phyloP scores from a whole-genome alignment of 53 echinoderm and acorn worm species.

The Holothuria leucospilota region DNA sequence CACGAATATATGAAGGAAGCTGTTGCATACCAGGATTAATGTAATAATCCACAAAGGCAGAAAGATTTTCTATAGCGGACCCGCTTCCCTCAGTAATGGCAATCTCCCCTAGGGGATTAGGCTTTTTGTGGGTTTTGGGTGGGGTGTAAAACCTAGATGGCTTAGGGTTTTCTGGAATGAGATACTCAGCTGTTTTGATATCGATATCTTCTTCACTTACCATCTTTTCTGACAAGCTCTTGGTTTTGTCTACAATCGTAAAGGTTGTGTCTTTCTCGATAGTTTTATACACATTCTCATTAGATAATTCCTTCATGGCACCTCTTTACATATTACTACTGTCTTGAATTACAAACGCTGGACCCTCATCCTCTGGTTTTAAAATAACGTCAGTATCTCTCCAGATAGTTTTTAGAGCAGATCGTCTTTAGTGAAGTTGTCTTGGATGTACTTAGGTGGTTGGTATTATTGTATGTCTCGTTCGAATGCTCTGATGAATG shows the following conservation, averaged over 20 bases:
- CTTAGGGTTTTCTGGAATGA: conserved; percentile 8
- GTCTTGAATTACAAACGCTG: no score
- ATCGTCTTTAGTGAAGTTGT: background rate
- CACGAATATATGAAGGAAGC: background rate
- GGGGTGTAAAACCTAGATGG: background rate
- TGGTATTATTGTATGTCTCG: conserved; percentile 26
- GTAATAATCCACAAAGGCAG: conserved; percentile 9
- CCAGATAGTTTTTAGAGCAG: background rate
- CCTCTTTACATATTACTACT: background rate
- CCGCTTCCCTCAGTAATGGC: conserved; percentile 1
- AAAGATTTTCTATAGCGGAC: conserved; percentile 9
- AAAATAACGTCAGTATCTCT: background rate
- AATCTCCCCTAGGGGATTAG: background rate
- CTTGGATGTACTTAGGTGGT: conserved; percentile 4
- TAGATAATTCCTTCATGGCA: conserved; percentile 26
- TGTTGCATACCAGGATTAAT: conserved; percentile 2
- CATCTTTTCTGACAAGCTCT: conserved; percentile 12
- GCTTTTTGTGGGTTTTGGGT: background rate
- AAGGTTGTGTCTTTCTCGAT: background rate
- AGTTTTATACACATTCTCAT: background rate
- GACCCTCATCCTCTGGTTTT: background rate
- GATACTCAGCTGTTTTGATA: conserved; percentile 9
- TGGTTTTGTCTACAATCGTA: background rate
- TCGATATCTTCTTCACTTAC: conserved; percentile 25
- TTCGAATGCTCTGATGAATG: conserved; percentile 20